A percentile compares a stretch with the other conserved stretches of the same genome.
These are phyloP conservation scores for Meghimatium bilineatum DNA, from an alignment of 2,888 invertebrate species.

Conservation along the genomic window DNA sequence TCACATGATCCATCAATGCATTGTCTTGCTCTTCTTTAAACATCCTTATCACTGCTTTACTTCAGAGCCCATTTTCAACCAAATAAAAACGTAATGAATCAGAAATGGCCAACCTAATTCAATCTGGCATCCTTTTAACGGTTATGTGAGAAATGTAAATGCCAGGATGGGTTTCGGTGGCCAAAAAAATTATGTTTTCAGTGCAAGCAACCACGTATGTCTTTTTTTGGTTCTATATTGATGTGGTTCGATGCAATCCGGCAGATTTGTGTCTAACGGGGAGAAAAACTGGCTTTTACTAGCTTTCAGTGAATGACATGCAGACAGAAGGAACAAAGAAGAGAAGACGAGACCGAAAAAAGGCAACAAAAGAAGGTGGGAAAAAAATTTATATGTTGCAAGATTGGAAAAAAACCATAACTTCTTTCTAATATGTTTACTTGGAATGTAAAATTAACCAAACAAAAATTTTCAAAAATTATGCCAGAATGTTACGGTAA, in stretches of 20 bases:
- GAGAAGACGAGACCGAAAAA: neutral
- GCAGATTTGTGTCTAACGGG: neutral
- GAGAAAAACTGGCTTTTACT: neutral
- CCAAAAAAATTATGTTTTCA: neutral
- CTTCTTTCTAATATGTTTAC: neutral
- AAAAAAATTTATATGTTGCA: neutral
- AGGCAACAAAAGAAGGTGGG: neutral
- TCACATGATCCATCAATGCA: too few species aligned
- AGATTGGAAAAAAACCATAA: neutral
- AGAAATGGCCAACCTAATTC: constrained; percentile 19
- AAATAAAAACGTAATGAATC: constrained; percentile 16
- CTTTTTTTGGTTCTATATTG: neutral
- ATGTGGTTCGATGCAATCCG: neutral
- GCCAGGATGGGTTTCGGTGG: neutral
- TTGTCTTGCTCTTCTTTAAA: too few species aligned
- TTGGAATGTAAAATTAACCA: too few species aligned
- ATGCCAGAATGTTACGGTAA: too few species aligned
- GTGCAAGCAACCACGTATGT: neutral
- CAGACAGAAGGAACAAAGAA: neutral
- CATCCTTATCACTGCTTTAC: neutral
- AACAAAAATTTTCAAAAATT: too few species aligned
- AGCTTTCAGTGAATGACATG: neutral
- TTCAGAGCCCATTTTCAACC: neutral
- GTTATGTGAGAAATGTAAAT: neutral
- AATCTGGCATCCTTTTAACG: constrained; percentile 24